Conservation (phyloP, 2,888 invertebrate genomes). For the Norana najaformis region DNA sequence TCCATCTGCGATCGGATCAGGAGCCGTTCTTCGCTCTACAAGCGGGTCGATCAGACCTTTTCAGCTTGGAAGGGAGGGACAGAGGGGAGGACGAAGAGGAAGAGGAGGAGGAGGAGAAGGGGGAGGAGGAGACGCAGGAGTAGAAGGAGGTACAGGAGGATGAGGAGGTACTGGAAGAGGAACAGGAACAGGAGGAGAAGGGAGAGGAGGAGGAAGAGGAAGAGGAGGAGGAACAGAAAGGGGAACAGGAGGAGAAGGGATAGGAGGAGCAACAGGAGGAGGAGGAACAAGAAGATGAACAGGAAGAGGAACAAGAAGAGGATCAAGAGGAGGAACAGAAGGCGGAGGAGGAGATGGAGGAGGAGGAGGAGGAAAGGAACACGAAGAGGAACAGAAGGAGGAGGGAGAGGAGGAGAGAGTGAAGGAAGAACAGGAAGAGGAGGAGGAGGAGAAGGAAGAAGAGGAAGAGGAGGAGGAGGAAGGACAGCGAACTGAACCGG, state of each 20-base stretch:
- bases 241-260: too few species aligned
- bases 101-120: not conserved
- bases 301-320: not conserved
- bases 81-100: too few species aligned
- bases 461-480: not conserved
- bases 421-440: not conserved
- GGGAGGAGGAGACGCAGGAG: too few species aligned
- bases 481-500: not conserved
- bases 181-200: too few species aligned
- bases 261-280: too few species aligned
- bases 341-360: too few species aligned
- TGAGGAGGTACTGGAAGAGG: too few species aligned
- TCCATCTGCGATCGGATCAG: not conserved
- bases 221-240: not conserved
- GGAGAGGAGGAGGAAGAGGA: not conserved
- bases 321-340: not conserved
- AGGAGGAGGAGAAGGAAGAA: not conserved
- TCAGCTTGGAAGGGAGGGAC: not conserved
- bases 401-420: not conserved
- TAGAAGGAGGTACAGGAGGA: too few species aligned
- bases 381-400: not conserved
- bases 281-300: too few species aligned
- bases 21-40: not conserved
- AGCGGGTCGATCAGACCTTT: not conserved
- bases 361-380: too few species aligned